Evolutionary conservation across 2,113 vertebrate species (phyloP), one percentile per base, ranked within the genome.

Genomic region (Sitta europaea): DNA sequence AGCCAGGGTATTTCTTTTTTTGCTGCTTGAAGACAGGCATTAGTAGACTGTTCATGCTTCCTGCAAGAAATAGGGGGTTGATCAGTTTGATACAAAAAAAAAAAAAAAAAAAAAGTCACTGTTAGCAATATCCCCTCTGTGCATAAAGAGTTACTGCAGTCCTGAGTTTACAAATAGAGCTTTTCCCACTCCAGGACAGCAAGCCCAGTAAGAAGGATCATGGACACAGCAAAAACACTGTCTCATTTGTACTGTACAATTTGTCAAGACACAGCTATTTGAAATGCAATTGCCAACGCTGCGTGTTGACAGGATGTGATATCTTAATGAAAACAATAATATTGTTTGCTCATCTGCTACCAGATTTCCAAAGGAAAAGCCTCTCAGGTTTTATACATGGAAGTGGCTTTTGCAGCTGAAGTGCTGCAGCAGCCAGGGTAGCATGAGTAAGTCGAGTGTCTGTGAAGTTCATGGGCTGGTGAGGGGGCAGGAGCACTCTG

Each of bases 391-490:
- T 94, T 55, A 33, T 86, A 57, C 68, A n/a, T 81, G 43, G 27
- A 54, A 63, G 86, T 11, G 42, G 55, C 71, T 87, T 78, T 84
- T 79, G 84, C 67, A 85, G 90, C 83, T 68, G 7, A 82, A 57
- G 35, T 82, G 58, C 75, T 59, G 85, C 11, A 40, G 87, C 5
- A n/a, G 86, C 51, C 74, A 73, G 68, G 5, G 86, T 29, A 65
- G 92, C 93, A 18, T 76, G 82, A 81, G 80, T 51, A 29, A 75
- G 80, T 33, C 71, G 65, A 92, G 74, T 76, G 38, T 67, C 67
- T 95, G 90, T 94, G 89, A 75, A 88, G 91, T 95, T 95, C 96
- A 93, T 45, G 91, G 93, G 5, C 86, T 96, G 91, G 87, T 59
- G 89, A 85, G 83, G 85, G 96, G 77, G 88, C 80, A 95, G 95